These are phyloP conservation scores for Potamarius usumacintae DNA, from an alignment of 2,113 vertebrate species.

Conservation along the genomic window DNA sequence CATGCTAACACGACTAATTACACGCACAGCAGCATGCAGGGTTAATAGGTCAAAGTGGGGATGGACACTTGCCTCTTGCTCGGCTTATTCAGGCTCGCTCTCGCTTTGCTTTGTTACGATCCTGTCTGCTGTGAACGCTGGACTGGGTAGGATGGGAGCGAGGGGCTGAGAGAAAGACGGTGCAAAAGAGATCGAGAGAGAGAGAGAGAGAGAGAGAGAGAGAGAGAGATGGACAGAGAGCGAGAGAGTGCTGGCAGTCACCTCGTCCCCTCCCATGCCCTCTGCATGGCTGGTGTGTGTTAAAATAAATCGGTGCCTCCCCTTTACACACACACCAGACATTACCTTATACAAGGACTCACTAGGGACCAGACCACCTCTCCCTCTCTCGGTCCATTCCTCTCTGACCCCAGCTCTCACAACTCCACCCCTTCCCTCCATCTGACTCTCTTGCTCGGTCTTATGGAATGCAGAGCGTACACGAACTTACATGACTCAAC, in stretches of 20 bases:
- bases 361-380: constrained; percentile 73
- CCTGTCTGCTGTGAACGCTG: constrained; percentile 58
- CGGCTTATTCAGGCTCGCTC: constrained; percentile 48
- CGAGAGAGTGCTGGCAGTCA: constrained; percentile 49
- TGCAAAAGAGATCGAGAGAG: constrained; percentile 10
- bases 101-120: constrained; percentile 50
- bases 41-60: constrained; percentile 55
- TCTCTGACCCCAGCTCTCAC: constrained; percentile 47
- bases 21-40: constrained; percentile 60
- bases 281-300: constrained; percentile 70
- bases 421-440: constrained; percentile 30
- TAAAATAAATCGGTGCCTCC: constrained; percentile 82
- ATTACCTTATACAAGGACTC: constrained; percentile 94
- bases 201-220: constrained; percentile 30
- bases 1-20: constrained; percentile 47
- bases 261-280: constrained; percentile 52
- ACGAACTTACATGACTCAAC: constrained; percentile 98
- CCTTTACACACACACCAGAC: constrained; percentile 83
- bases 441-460: constrained; percentile 63
- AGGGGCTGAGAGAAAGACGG: constrained; percentile 17
- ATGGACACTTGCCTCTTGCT: constrained; percentile 66
- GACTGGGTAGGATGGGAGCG: constrained; percentile 57
- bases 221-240: constrained; percentile 30
- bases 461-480: constrained; percentile 74
- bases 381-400: constrained; percentile 68